phyloP scores from a whole-genome alignment of 1,140 invertebrate species.

The Platyscapa corneri region DNA sequence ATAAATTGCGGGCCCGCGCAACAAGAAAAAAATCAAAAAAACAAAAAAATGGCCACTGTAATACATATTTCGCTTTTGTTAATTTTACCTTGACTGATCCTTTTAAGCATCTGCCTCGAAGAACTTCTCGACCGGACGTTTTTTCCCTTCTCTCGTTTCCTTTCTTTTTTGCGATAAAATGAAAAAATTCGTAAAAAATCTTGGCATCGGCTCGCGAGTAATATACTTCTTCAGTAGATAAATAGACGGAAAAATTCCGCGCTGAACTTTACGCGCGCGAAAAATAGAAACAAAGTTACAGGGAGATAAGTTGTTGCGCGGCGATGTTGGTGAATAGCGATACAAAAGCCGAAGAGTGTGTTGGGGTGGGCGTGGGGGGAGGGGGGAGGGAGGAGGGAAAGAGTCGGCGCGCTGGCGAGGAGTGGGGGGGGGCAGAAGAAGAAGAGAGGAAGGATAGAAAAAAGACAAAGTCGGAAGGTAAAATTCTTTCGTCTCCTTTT shows the following conservation, averaged over 20 bases:
- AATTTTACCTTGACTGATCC: not conserved
- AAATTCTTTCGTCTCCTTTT: conserved; percentile 53
- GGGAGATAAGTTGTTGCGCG: conserved; percentile 22
- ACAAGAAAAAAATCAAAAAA: not conserved
- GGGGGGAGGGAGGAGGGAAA: not conserved
- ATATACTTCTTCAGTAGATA: not conserved
- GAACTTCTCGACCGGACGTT: not conserved
- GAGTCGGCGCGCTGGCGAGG: not conserved
- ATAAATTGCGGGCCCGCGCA: not conserved
- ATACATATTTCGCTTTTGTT: not conserved
- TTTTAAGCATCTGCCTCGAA: no score
- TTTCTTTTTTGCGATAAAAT: no score
- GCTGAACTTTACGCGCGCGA: not conserved
- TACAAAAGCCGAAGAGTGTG: conserved; percentile 19
- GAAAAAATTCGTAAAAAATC: not conserved
- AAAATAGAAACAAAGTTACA: conserved; percentile 30
- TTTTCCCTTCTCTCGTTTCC: no score
- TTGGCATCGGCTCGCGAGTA: not conserved
- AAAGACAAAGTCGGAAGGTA: conserved; percentile 49
- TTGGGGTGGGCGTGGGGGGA: not conserved
- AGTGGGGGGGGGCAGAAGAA: conserved; percentile 49
- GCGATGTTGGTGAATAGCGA: not conserved
- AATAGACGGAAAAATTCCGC: not conserved
- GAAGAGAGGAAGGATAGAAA: conserved; percentile 23
- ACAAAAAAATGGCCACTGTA: not conserved